Percentiles rank a stretch among this genome's conserved stretches.
These are phyloP conservation scores for Sipha maydis DNA, from an alignment of 2,888 invertebrate species.

Conservation along the genomic window DNA sequence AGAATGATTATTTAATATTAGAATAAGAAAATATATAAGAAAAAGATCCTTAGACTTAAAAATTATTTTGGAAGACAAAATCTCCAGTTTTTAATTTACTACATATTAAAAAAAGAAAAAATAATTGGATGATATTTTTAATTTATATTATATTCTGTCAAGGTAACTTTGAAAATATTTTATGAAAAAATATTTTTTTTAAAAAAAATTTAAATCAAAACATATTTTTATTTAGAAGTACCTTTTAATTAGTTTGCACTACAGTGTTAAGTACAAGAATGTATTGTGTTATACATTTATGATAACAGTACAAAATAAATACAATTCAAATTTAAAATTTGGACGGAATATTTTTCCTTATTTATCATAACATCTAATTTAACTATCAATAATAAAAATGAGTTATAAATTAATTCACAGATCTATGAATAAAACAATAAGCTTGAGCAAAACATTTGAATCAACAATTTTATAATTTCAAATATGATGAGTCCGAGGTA, in stretches of 20 bases:
- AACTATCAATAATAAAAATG: constrained; percentile 43
- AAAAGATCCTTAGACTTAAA: background rate
- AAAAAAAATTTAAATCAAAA: background rate
- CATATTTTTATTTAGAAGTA: background rate
- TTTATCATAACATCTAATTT: background rate
- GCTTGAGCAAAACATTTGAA: constrained; percentile 56
- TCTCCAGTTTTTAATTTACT: background rate
- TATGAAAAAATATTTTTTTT: background rate
- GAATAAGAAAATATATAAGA: background rate
- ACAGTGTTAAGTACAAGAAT: constrained; percentile 27
- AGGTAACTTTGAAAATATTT: too few relatives aligned
- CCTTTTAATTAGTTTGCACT: background rate
- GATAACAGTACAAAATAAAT: background rate
- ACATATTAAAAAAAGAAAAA: background rate
- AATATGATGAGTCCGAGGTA: constrained; percentile 26
- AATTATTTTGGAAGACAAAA: constrained; percentile 9
- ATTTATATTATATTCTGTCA: too few relatives aligned
- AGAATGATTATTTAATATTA: background rate
- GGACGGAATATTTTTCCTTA: constrained; percentile 47
- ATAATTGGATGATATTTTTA: background rate
- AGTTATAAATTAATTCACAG: constrained; percentile 40
- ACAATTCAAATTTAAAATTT: constrained; percentile 30
- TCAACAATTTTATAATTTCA: constrained; percentile 3
- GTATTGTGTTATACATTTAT: background rate
- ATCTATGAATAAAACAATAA: constrained; percentile 44